Percentiles rank a stretch among this genome's conserved stretches.
These are phyloP conservation scores for Torymus texanus DNA, from an alignment of 2,888 invertebrate species.

Conservation along the genomic window DNA sequence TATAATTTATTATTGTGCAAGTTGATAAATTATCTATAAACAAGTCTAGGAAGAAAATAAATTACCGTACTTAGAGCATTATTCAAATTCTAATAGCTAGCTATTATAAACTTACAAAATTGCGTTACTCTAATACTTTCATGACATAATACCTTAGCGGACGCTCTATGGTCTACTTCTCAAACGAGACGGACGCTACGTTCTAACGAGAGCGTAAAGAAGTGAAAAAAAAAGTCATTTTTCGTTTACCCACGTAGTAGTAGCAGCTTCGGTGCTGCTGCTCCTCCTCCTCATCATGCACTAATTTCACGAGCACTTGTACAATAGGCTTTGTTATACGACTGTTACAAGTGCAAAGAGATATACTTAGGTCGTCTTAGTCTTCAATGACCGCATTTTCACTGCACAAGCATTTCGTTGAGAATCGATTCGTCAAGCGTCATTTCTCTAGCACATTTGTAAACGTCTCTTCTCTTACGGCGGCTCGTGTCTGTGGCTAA, in stretches of 20 bases:
- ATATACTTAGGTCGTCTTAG: neutral
- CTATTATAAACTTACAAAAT: no score
- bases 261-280: no score
- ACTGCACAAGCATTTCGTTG: slow-evolving; percentile 5
- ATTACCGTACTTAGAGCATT: no score
- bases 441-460: slow-evolving; percentile 39
- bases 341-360: slow-evolving; percentile 2
- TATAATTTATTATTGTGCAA: no score
- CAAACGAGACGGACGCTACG: neutral
- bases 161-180: neutral
- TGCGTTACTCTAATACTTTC: neutral
- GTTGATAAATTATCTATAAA: no score
- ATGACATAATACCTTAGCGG: neutral
- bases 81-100: no score
- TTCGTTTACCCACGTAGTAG: no score
- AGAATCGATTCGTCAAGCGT: slow-evolving; percentile 51
- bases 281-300: no score
- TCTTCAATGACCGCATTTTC: slow-evolving; percentile 51
- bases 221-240: neutral
- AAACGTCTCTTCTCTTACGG: neutral
- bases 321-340: slow-evolving; percentile 38
- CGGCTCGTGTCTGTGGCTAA: slow-evolving; percentile 29
- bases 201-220: slow-evolving; percentile 17
- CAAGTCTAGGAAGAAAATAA: no score
- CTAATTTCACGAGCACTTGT: neutral